Percentiles rank a stretch among this genome's conserved stretches.
Conservation (phyloP, 2,797 vertebrate species). For the Microctenopoma lineatum region DNA sequence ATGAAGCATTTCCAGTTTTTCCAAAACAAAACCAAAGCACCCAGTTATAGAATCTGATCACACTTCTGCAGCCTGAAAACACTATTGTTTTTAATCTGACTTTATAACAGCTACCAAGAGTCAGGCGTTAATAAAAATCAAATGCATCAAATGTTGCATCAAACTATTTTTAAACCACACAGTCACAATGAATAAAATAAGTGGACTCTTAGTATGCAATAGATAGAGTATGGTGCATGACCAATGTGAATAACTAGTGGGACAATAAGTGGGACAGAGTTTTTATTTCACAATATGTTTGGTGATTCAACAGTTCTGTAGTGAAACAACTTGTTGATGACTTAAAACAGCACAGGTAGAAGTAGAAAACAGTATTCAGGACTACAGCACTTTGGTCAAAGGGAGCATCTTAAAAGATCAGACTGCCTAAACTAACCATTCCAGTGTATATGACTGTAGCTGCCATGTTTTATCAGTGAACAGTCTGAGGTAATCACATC, state of each 20-base stretch:
- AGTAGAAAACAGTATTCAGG: conserved; percentile 1
- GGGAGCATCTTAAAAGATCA: neutral
- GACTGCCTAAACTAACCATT: conserved; percentile 17
- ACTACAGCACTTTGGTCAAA: neutral
- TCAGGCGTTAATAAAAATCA: neutral
- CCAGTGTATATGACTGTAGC: conserved; percentile 45
- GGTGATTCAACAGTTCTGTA: conserved; percentile 52
- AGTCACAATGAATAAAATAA: conserved; percentile 14
- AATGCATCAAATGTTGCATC: neutral
- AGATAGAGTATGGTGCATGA: conserved; percentile 12
- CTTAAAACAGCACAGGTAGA: conserved; percentile 22
- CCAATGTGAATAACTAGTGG: conserved; percentile 4
- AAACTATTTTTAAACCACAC: neutral
- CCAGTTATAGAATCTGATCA: neutral
- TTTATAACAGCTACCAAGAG: neutral
- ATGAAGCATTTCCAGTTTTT: conserved; percentile 62
- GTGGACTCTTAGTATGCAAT: conserved; percentile 20
- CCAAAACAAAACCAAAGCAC: conserved; percentile 46
- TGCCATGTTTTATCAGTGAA: conserved; percentile 2
- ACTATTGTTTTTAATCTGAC: neutral
- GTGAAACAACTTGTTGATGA: conserved; percentile 30
- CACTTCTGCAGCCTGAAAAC: neutral
- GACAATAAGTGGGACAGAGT: conserved; percentile 4
- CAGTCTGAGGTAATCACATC: conserved; percentile 25
- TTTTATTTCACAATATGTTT: conserved; percentile 18